Evolutionary conservation across 2,888 invertebrate genomes (phyloP).

Genomic region (Cylindroiulus punctatus): DNA sequence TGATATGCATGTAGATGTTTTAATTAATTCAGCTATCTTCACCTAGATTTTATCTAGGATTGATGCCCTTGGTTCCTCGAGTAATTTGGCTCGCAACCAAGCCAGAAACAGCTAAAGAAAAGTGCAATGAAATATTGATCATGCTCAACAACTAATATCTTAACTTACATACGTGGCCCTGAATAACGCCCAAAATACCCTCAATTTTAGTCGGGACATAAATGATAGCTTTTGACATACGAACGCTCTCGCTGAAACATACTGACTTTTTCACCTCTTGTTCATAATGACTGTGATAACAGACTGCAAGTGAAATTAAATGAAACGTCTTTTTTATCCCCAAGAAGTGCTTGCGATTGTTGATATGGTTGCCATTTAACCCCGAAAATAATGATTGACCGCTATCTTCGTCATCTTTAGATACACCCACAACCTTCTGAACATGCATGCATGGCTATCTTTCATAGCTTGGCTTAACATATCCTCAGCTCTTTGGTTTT

Average conservation of each 20-base stretch:
- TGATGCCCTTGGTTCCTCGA: neutral
- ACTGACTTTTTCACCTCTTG: neutral
- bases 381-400: no score
- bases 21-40: neutral
- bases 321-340: neutral
- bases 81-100: neutral
- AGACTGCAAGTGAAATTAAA: neutral
- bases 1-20: neutral
- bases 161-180: neutral
- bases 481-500: no score
- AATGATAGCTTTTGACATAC: neutral
- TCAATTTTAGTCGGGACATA: neutral
- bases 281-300: neutral
- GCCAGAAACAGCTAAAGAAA: neutral
- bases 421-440: no score
- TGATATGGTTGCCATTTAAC: no score
- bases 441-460: no score
- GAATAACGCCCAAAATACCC: neutral
- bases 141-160: neutral
- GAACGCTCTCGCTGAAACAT: neutral
- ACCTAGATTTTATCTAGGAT: neutral
- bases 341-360: neutral
- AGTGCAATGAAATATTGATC: neutral
- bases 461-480: no score
- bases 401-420: no score